phyloP scores from a whole-genome alignment of 2,113 vertebrate species.

The Pedionomus torquatus region DNA sequence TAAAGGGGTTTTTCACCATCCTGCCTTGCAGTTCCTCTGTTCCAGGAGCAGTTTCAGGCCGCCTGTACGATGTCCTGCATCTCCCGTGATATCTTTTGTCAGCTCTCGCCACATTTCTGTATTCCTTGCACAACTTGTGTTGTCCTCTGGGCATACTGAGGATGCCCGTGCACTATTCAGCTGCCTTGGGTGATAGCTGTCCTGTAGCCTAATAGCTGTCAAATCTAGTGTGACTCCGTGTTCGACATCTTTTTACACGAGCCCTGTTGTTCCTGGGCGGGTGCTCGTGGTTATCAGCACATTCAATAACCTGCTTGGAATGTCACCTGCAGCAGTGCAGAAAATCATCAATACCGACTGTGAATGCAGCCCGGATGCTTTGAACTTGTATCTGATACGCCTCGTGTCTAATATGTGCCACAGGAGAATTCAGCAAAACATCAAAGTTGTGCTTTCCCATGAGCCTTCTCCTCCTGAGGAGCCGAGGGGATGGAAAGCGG shows the following conservation, averaged over 20 bases:
- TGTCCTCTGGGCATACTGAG: neutral
- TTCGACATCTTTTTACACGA: neutral
- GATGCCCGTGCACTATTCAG: neutral
- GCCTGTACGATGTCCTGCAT: neutral
- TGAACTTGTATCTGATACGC: neutral
- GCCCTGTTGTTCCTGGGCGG: neutral
- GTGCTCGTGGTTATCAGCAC: neutral
- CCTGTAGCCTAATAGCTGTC: neutral
- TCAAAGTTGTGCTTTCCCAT: neutral
- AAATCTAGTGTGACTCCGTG: neutral
- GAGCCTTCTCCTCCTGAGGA: neutral
- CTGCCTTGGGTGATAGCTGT: neutral
- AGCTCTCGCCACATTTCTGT: neutral
- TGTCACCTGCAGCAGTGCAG: conserved; percentile 14
- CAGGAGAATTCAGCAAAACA: neutral
- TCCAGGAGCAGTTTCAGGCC: neutral
- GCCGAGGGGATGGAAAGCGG: conserved; percentile 12
- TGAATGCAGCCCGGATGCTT: neutral
- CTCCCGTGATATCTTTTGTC: neutral
- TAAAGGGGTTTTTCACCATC: neutral
- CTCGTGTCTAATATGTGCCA: neutral
- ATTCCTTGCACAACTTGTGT: neutral
- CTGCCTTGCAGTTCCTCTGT: neutral
- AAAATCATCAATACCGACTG: neutral
- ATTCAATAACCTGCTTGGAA: conserved; percentile 32